Percentiles rank a stretch among this genome's conserved stretches.
phyloP scores from a whole-genome alignment of 2,888 invertebrate genomes.

The Frankliniella intonsa region DNA sequence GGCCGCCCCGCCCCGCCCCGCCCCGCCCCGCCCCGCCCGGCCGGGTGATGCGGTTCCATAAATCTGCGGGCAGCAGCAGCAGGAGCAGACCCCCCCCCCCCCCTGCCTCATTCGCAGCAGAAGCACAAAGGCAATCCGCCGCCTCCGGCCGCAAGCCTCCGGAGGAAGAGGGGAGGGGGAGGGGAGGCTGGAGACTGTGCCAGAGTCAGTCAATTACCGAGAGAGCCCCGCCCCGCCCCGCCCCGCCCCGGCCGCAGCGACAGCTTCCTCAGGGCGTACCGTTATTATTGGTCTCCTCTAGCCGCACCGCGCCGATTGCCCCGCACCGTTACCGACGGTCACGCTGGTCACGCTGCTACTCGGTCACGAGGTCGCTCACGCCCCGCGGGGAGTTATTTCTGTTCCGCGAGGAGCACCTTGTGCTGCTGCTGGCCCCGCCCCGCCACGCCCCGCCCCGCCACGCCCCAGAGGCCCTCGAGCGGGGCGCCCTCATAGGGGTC shows the following conservation, averaged over 20 bases:
- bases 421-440: too few species aligned
- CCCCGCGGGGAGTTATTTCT: too few species aligned
- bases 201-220: conserved; percentile 16
- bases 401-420: too few species aligned
- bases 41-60: conserved; percentile 5
- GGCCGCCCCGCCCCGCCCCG: background rate
- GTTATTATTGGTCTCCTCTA: background rate
- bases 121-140: conserved; percentile 14
- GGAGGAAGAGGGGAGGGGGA: background rate
- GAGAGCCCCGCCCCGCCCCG: background rate
- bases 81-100: background rate
- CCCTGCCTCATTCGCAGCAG: background rate
- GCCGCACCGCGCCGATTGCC: background rate
- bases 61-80: background rate
- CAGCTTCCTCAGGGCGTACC: conserved; percentile 3
- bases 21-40: background rate
- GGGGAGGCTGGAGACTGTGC: background rate
- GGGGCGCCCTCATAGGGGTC: too few species aligned
- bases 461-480: too few species aligned
- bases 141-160: background rate
- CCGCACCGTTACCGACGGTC: background rate
- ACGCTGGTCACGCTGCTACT: background rate
- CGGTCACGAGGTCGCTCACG: background rate
- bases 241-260: background rate
- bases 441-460: too few species aligned